These are phyloP conservation scores for Procapra przewalskii DNA, from an alignment of 2,113 vertebrate genomes.

Conservation along the genomic window DNA sequence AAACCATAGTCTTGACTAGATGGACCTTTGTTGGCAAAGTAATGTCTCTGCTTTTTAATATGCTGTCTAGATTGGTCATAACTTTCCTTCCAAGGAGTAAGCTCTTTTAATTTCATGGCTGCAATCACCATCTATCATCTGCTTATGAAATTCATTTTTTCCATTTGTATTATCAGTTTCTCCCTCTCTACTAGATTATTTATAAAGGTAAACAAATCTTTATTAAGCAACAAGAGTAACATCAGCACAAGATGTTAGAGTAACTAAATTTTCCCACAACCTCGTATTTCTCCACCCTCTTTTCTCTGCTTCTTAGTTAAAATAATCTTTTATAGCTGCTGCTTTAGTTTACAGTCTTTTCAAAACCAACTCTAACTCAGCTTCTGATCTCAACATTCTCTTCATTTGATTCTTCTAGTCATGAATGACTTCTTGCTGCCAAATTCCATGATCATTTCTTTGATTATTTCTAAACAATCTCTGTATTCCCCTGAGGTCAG, in stretches of 20 bases:
- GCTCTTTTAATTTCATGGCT: too few relatives aligned
- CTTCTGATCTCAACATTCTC: not conserved
- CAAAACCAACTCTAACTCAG: not conserved
- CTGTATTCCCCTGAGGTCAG: not conserved
- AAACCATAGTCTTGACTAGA: too few relatives aligned
- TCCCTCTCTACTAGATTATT: not conserved
- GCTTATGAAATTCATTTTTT: not conserved
- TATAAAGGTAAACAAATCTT: not conserved
- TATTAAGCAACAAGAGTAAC: not conserved
- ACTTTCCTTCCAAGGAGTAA: too few relatives aligned
- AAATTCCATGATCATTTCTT: not conserved
- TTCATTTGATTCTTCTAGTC: not conserved
- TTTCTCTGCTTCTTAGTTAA: not conserved
- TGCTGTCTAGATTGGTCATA: too few relatives aligned
- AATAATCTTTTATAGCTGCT: not conserved
- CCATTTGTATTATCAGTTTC: not conserved
- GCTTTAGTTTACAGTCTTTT: not conserved
- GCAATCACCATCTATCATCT: not conserved
- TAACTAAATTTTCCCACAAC: not conserved
- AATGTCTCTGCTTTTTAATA: too few relatives aligned
- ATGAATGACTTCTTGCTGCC: not conserved
- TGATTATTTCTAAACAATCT: not conserved
- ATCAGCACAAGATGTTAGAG: not conserved
- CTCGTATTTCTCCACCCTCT: not conserved
- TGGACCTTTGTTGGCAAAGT: too few relatives aligned